These are phyloP conservation scores for Pipa parva DNA, from an alignment of 2,113 vertebrate genomes.

Conservation along the genomic window DNA sequence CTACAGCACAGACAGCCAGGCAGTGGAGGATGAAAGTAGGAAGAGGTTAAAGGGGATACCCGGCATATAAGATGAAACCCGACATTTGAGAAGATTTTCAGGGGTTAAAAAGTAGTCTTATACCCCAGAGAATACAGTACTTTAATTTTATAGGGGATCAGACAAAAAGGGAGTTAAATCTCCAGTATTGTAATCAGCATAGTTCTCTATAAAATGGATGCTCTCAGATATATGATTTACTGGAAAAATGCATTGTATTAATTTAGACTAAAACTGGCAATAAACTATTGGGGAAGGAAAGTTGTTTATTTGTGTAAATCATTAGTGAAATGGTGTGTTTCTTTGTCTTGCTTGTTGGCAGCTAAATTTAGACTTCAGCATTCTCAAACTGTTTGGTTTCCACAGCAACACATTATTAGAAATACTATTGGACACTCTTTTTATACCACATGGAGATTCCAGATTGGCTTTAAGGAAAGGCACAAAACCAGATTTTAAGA, in stretches of 20 bases:
- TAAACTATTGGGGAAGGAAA: background rate
- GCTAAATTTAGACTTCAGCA: background rate
- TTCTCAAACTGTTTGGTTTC: background rate
- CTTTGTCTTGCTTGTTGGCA: background rate
- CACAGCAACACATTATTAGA: background rate
- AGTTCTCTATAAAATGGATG: background rate
- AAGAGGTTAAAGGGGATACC: too few species aligned
- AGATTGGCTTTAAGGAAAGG: background rate
- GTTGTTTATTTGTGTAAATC: background rate
- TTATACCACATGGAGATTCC: background rate
- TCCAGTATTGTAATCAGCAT: background rate
- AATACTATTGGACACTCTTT: background rate
- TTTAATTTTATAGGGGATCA: too few species aligned
- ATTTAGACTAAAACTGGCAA: background rate
- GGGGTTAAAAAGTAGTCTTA: too few species aligned
- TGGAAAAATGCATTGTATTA: background rate
- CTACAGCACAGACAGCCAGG: too few species aligned
- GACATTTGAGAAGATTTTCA: too few species aligned
- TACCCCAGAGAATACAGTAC: too few species aligned
- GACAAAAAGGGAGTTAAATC: background rate
- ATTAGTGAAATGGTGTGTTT: background rate
- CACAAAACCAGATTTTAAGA: too few species aligned
- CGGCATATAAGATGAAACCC: too few species aligned
- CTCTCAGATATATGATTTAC: background rate
- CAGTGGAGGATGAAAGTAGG: too few species aligned